phyloP scores from a whole-genome alignment of 2,113 vertebrate genomes.

The Trogon surrucura region DNA sequence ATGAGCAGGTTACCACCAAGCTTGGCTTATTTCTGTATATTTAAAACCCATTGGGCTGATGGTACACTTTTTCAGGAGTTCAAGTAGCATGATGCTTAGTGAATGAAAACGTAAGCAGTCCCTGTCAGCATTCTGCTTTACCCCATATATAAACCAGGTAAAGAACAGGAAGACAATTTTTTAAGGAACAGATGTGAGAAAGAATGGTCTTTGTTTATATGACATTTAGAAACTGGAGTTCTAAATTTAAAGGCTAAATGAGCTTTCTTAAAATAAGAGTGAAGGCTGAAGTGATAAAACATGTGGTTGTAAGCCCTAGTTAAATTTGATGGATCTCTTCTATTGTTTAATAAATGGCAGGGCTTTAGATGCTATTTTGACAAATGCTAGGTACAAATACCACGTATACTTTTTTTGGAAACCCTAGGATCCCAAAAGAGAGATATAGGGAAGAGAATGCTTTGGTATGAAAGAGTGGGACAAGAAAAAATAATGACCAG shows the following conservation, averaged over 20 bases:
- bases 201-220: neutral
- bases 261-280: neutral
- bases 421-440: neutral
- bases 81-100: neutral
- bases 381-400: neutral
- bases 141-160: neutral
- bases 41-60: neutral
- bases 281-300: neutral
- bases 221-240: neutral
- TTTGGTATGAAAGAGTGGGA: neutral
- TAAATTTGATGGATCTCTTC: neutral
- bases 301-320: neutral
- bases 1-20: neutral
- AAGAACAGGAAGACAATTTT: neutral
- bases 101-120: neutral
- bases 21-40: neutral
- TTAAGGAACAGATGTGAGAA: neutral
- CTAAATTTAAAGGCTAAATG: slow-evolving; percentile 1
- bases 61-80: neutral
- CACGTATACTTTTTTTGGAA: neutral
- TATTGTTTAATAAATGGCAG: neutral
- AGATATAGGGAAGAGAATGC: neutral
- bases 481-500: neutral
- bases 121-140: neutral
- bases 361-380: neutral